phyloP scores from a whole-genome alignment of 1,140 invertebrate species.

The Mya arenaria region DNA sequence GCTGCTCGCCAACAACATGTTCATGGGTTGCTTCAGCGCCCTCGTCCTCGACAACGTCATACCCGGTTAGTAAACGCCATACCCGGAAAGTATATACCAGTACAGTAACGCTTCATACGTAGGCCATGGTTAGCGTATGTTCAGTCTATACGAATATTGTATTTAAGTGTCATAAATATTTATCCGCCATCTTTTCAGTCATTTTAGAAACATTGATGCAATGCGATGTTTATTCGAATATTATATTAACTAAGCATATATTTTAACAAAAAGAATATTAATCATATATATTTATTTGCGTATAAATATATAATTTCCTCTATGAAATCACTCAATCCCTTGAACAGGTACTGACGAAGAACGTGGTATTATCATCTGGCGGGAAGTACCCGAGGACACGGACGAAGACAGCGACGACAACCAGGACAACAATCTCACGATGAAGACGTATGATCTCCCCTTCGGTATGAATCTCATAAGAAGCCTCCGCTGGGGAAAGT shows the following conservation, averaged over 20 bases:
- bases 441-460: constrained; percentile 50
- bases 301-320: not conserved
- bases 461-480: constrained; percentile 39
- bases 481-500: constrained; percentile 7
- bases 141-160: too few relatives aligned
- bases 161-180: too few relatives aligned
- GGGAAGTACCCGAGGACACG: constrained; percentile 18
- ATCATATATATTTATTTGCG: not conserved
- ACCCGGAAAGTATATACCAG: too few relatives aligned
- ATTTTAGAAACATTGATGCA: too few relatives aligned
- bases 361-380: constrained; percentile 43
- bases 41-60: constrained; percentile 52
- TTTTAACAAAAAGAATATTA: too few relatives aligned
- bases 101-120: too few relatives aligned
- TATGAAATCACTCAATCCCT: not conserved
- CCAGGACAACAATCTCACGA: constrained; percentile 12
- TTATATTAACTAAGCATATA: too few relatives aligned
- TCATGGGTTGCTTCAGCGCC: constrained; percentile 52
- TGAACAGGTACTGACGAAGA: constrained; percentile 43
- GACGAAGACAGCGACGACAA: constrained; percentile 31
- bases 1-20: constrained; percentile 55
- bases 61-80: constrained; percentile 44
- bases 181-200: too few relatives aligned
- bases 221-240: too few relatives aligned
- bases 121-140: too few relatives aligned